Conservation (phyloP, 1,140 invertebrate genomes). For the Drosophila mauritiana region DNA sequence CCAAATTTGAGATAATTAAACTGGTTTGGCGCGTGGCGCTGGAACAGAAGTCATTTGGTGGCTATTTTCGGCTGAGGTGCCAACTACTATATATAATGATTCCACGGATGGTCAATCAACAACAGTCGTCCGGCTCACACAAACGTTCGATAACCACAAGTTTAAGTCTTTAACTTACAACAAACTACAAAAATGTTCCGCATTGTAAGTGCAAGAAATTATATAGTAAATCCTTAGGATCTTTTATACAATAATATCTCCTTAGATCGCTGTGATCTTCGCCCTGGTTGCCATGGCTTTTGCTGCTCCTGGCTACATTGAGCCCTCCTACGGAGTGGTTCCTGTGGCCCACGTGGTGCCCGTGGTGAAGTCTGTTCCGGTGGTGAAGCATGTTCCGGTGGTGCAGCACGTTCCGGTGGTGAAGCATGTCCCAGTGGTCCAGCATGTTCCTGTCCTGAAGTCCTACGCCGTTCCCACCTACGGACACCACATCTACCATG, state of each 20-base stretch:
- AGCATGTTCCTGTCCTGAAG: slow-evolving; percentile 40
- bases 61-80: slow-evolving; percentile 10
- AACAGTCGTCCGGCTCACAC: slow-evolving; percentile 28
- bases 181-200: slow-evolving; percentile 33
- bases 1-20: slow-evolving; percentile 27
- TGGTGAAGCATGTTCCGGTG: slow-evolving; percentile 30
- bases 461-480: slow-evolving; percentile 27
- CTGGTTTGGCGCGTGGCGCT: slow-evolving; percentile 43
- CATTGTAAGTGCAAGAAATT: slow-evolving; percentile 22
- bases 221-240: background rate
- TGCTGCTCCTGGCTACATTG: slow-evolving; percentile 45
- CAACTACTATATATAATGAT: slow-evolving; percentile 22
- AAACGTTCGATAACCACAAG: slow-evolving; percentile 3
- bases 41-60: slow-evolving; percentile 3
- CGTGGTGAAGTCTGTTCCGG: slow-evolving; percentile 25
- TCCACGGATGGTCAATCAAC: slow-evolving; percentile 14
- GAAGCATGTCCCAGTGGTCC: slow-evolving; percentile 14
- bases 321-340: slow-evolving; percentile 33
- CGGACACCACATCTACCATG: slow-evolving; percentile 42
- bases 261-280: slow-evolving; percentile 22
- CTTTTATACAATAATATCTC: background rate
- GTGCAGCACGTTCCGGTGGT: slow-evolving; percentile 35
- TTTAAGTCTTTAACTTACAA: background rate
- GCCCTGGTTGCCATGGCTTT: slow-evolving; percentile 23
- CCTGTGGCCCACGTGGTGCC: slow-evolving; percentile 32